Evolutionary conservation across 2,113 vertebrate species (phyloP).

Genomic region (Rallus limicola): DNA sequence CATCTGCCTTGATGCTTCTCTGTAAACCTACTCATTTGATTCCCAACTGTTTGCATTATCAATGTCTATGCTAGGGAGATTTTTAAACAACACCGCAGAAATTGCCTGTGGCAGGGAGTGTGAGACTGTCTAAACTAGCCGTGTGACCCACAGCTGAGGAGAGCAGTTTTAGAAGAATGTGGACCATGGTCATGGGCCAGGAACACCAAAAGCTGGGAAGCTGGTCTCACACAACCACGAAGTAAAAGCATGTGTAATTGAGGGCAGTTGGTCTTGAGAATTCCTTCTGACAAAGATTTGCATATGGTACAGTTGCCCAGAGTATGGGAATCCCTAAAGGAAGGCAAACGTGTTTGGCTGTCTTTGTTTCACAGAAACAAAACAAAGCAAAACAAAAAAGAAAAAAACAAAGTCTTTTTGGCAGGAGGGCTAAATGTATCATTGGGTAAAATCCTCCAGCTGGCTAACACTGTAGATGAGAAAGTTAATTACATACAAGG

Average conservation of each 20-base stretch:
- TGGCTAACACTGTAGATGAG: conserved; percentile 8
- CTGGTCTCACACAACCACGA: not conserved
- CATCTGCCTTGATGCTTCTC: not conserved
- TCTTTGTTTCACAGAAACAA: conserved; percentile 12
- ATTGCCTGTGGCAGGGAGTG: not conserved
- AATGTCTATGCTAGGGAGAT: not conserved
- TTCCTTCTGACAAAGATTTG: conserved; percentile 6
- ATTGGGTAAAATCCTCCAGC: conserved; percentile 32
- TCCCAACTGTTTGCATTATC: not conserved
- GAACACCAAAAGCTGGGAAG: not conserved
- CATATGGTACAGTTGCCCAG: not conserved
- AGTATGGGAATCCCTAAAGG: not conserved
- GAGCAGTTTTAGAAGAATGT: not conserved
- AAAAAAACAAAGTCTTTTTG: conserved; percentile 25
- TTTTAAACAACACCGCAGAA: not conserved
- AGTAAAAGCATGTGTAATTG: not conserved
- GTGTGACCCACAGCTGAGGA: not conserved
- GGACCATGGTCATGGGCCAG: not conserved
- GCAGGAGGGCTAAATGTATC: not conserved
- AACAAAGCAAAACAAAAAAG: conserved; percentile 9
- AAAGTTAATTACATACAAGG: conserved; percentile 18
- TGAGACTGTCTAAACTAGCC: not conserved
- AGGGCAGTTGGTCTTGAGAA: not conserved
- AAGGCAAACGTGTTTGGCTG: not conserved
- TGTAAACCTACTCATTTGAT: not conserved